Evolutionary conservation across 2,888 invertebrate species (phyloP), one percentile per base, ranked within the genome.

Genomic region (Pinctada fucata): DNA sequence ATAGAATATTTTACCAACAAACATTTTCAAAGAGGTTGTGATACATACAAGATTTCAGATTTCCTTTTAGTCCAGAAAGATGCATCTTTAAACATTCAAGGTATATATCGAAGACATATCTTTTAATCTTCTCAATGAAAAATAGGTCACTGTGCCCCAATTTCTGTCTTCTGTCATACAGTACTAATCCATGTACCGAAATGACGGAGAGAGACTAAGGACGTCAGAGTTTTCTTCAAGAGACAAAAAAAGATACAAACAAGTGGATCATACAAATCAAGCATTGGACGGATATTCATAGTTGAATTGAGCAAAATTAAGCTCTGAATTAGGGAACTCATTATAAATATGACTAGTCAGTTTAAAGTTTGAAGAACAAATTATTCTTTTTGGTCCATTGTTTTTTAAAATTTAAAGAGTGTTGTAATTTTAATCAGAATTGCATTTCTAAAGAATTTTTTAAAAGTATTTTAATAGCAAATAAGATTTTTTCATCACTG

Each of bases 161-260:
- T 31, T 31, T 31, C 31, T 31, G 31, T 31, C 31, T 31, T 31
- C 31, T 31, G 31, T 31, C 31, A 31, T 31, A 31, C 31, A 31
- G 31, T 31, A 31, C 31, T 31, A 31, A 31, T 31, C 31, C 31
- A 31, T 31, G 31, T 10, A 58, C 58, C 58, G 13, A 6, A 10
- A 58, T 58, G 58, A 58, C 58, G 6, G 6, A 13, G 13, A 58
- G 13, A 58, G 13, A 58, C 58, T 6, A 58, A 58, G 13, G 58
- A 58, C 58, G 6, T 58, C 58, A 10, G 58, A 6, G 13, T 58
- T 10, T 58, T 10, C 13, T 13, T 10, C 58, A 6, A 58, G 31
- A 58, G 58, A 58, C 58, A 58, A 58, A 58, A 58, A 58, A 58
- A 58, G 58, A 58, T 58, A 31, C 31, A 58, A 58, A 58, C 58